A percentile compares a stretch with the other conserved stretches of the same genome.
Evolutionary conservation across 2,113 vertebrate species (phyloP).

Genomic region (Vombatus ursinus): DNA sequence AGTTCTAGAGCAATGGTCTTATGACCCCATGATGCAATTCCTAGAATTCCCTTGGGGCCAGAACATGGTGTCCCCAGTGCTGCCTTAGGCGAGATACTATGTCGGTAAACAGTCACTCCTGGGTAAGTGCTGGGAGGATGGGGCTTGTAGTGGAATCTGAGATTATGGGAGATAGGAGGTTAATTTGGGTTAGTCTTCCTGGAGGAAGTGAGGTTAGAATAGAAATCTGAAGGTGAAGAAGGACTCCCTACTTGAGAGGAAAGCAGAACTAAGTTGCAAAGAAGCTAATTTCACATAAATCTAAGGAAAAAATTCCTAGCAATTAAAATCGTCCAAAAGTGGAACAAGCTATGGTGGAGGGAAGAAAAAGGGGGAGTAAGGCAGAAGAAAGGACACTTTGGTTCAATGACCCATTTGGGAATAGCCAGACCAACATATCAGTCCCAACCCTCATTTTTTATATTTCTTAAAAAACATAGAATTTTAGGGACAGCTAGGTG

Average conservation of each 20-base stretch:
- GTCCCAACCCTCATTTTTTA: not conserved
- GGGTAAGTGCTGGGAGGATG: not conserved
- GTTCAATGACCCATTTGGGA: not conserved
- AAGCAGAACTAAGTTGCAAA: not conserved
- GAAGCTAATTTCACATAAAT: not conserved
- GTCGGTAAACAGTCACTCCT: not conserved
- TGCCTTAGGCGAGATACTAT: not conserved
- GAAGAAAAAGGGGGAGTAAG: not conserved
- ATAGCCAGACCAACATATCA: not conserved
- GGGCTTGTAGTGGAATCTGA: not conserved
- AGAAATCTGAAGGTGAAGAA: not conserved
- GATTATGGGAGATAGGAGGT: no score
- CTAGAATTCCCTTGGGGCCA: not conserved
- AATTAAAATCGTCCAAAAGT: not conserved
- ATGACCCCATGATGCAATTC: no score
- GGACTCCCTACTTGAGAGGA: not conserved
- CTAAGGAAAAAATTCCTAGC: not conserved
- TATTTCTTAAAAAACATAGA: not conserved
- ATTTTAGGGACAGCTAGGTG: no score
- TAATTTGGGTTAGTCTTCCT: not conserved
- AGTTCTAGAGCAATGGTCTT: no score
- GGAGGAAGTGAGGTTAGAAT: not conserved
- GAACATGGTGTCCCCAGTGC: not conserved
- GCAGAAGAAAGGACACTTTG: not conserved
- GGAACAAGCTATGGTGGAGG: not conserved